Conservation (phyloP, 2,888 invertebrate genomes). For the Cyclophora albipunctata region DNA sequence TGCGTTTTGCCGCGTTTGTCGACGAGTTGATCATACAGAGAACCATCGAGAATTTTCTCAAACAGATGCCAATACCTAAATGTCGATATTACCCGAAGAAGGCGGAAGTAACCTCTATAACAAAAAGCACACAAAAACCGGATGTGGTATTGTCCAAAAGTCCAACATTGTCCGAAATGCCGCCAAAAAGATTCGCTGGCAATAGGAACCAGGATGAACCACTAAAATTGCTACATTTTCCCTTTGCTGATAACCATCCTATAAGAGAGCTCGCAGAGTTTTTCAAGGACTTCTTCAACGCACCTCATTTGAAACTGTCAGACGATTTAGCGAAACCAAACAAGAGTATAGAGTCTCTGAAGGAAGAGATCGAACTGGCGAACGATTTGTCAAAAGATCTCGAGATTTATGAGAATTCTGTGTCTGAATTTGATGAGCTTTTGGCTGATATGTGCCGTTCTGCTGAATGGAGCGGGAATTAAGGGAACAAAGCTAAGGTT, state of each 20-base stretch:
- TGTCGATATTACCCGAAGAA: constrained; percentile 45
- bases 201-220: constrained; percentile 72
- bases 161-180: constrained; percentile 57
- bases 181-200: constrained; percentile 61
- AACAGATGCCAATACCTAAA: constrained; percentile 52
- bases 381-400: constrained; percentile 81
- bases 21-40: constrained; percentile 60
- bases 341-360: constrained; percentile 33
- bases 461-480: constrained; percentile 76
- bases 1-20: constrained; percentile 86
- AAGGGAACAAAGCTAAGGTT: constrained; percentile 22
- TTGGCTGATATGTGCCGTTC: constrained; percentile 81
- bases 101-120: constrained; percentile 24
- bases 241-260: constrained; percentile 83
- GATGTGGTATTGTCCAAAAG: constrained; percentile 49
- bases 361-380: constrained; percentile 48
- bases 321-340: constrained; percentile 32
- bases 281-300: constrained; percentile 87
- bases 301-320: constrained; percentile 64
- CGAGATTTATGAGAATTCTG: constrained; percentile 82
- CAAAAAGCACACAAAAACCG: constrained; percentile 57
- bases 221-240: constrained; percentile 82
- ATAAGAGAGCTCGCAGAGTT: constrained; percentile 86
- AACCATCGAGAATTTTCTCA: constrained; percentile 53
- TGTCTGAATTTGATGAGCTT: constrained; percentile 84